Base-by-base conservation (phyloP, 2,797 vertebrate genomes). In the Chelidonichthys spinosus region DNA sequence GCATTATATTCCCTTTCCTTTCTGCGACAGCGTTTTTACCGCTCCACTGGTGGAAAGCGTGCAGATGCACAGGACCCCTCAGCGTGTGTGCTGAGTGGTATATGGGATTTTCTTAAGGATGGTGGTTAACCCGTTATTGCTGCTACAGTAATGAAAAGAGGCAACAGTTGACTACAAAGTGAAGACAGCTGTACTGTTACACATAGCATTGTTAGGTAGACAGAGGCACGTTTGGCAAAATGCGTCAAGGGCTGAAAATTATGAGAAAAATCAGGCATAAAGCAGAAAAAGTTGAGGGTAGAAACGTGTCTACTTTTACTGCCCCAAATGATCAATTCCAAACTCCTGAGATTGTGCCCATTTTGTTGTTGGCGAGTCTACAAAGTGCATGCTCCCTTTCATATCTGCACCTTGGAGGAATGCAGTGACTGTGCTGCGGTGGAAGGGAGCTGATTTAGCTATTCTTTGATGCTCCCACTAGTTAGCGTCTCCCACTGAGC, bases 401-500 rank as follows among this genome's bases (percentile, higher is more conserved):
- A 83, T 87, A 82, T 87, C 83, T 86, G 79, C 78, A 90, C 89
- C 89, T 87, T 74, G 50, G 78, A 90, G 89, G 90, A 92, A 92
- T 90, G 92, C 33, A 11, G 76, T 15, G 69, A 83, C 78, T 86
- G 85, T 42, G 82, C 83, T 54, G 67, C 25, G 58, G 85, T 88
- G 85, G 84, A 84, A 79, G 62, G 79, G 83, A 90, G 90, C 79
- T 91, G 84, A 89, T 91, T 93, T 89, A 88, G 80, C 63, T 56
- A 59, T 64, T 88, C 93, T 93, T 94, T 92, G 92, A 94, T 92
- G 90, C 86, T 91, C 91, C 81, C 87, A 83, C 87, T 92, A 90
- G 91, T 92, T 91, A 92, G 86, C 81, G 54, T 86, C 90, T 91
- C 93, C 93, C 70, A 78, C 90, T 87, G 91, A 89, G 91, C 87